phyloP scores from a whole-genome alignment of 2,113 vertebrate species.

The Muntiacus muntjak region DNA sequence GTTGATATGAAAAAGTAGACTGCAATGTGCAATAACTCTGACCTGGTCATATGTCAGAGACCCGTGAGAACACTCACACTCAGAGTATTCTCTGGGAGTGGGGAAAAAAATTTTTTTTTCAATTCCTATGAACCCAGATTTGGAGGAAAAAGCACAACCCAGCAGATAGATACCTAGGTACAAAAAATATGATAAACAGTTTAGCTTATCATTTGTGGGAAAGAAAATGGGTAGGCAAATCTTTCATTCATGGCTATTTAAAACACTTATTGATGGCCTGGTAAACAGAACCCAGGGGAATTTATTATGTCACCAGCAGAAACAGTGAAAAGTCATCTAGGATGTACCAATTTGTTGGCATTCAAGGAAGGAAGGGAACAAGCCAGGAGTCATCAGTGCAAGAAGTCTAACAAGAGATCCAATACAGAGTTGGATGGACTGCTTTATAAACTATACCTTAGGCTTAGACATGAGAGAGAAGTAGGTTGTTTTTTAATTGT shows the following conservation, averaged over 20 bases:
- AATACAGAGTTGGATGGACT: not conserved
- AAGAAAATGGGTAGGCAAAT: not conserved
- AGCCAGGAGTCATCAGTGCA: not conserved
- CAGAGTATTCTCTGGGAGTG: not conserved
- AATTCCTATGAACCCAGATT: not conserved
- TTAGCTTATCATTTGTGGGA: not conserved
- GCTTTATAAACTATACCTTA: not conserved
- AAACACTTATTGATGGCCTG: not conserved
- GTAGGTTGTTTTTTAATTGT: not conserved
- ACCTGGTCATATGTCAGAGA: not conserved
- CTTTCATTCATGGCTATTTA: too few species aligned
- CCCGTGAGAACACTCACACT: not conserved
- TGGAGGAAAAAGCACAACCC: not conserved
- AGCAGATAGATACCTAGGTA: not conserved
- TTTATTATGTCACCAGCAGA: not conserved
- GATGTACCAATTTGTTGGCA: not conserved
- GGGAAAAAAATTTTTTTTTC: not conserved
- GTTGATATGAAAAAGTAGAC: not conserved
- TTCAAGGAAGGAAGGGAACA: not conserved
- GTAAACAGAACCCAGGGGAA: not conserved
- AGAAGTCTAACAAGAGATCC: not conserved
- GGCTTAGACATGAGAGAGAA: conserved; percentile 9
- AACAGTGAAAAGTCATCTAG: not conserved
- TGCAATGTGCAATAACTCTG: not conserved
- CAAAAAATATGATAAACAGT: not conserved